These are phyloP conservation scores for Microcaecilia unicolor DNA, from an alignment of 2,797 vertebrate species.

Conservation along the genomic window DNA sequence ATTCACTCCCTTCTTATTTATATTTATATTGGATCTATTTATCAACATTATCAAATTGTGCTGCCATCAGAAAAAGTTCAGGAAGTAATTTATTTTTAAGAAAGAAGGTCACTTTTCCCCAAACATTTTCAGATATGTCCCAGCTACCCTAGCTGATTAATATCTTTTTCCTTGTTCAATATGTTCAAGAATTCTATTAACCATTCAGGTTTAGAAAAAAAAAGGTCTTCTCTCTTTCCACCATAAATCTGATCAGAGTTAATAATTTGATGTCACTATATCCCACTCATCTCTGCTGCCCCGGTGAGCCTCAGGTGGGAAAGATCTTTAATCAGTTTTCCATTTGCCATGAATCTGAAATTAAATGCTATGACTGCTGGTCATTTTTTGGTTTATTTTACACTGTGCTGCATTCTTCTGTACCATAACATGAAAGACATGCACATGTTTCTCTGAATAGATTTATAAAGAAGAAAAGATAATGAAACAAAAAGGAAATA, in stretches of 20 bases:
- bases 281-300: neutral
- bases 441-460: too few relatives aligned
- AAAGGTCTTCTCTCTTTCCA: conserved; percentile 2
- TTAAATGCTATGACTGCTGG: neutral
- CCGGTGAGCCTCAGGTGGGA: neutral
- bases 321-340: conserved; percentile 9
- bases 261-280: conserved; percentile 4
- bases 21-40: neutral
- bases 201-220: neutral
- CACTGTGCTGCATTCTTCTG: too few relatives aligned
- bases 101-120: neutral
- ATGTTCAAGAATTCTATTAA: conserved; percentile 4
- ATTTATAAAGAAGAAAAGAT: too few relatives aligned
- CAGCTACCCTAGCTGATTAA: neutral
- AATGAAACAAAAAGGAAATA: too few relatives aligned
- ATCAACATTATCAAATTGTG: neutral
- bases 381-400: conserved; percentile 1
- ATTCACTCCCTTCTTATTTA: neutral
- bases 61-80: neutral
- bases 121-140: neutral
- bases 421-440: too few relatives aligned
- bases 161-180: neutral
- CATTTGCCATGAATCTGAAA: conserved; percentile 1
- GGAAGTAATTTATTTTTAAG: neutral
- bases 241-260: conserved; percentile 3